A percentile compares a stretch with the other conserved stretches of the same genome.
phyloP scores from a whole-genome alignment of 2,113 vertebrate genomes.

The Pseudorasbora parva region DNA sequence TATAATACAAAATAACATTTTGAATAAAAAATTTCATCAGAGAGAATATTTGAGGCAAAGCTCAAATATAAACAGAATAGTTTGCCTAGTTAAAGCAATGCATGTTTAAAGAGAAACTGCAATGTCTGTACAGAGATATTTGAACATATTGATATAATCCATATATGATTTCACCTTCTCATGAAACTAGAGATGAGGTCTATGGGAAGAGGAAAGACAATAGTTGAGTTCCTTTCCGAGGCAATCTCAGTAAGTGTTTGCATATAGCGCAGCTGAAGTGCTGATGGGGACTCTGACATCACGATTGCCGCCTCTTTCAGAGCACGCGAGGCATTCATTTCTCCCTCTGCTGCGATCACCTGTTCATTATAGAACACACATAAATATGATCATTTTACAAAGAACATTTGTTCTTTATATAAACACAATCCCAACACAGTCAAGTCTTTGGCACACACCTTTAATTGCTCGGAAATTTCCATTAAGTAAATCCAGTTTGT shows the following conservation, averaged over 20 bases:
- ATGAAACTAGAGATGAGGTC: slow-evolving; percentile 41
- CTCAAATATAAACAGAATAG: neutral
- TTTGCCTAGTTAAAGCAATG: neutral
- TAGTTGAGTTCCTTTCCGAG: slow-evolving; percentile 48
- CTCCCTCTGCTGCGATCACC: slow-evolving; percentile 64
- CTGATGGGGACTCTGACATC: slow-evolving; percentile 56
- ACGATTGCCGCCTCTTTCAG: slow-evolving; percentile 53
- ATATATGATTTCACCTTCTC: slow-evolving; percentile 2
- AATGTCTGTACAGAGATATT: neutral
- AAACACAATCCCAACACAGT: neutral
- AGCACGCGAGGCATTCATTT: slow-evolving; percentile 56
- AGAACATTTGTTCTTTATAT: neutral
- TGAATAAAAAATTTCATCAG: neutral
- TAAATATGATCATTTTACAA: slow-evolving; percentile 5
- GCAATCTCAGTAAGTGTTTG: slow-evolving; percentile 61
- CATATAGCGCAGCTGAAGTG: slow-evolving; percentile 65
- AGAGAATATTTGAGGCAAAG: neutral
- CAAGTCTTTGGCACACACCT: neutral
- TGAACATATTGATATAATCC: neutral
- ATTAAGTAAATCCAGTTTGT: slow-evolving; percentile 8
- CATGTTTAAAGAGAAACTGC: no score
- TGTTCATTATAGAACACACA: slow-evolving; percentile 24
- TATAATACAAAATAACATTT: neutral
- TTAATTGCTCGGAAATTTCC: slow-evolving; percentile 23
- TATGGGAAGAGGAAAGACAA: slow-evolving; percentile 54